These are phyloP conservation scores for Aelia acuminata DNA, from an alignment of 2,888 invertebrate species.

Conservation along the genomic window DNA sequence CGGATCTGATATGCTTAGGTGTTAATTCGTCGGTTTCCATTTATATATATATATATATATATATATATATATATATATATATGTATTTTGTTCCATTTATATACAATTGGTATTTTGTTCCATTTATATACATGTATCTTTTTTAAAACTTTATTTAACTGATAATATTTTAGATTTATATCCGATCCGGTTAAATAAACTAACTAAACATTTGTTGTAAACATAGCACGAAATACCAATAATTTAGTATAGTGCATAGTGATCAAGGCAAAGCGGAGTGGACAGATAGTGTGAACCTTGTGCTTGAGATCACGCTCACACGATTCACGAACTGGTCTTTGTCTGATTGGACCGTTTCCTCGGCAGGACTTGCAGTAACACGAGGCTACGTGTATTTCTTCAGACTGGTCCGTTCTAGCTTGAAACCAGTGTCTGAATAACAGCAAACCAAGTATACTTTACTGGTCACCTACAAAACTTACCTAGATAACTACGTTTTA, in stretches of 20 bases:
- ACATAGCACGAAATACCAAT: background rate
- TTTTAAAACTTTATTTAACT: no score
- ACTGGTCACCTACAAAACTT: background rate
- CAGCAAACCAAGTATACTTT: background rate
- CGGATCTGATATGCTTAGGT: no score
- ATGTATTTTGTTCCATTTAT: no score
- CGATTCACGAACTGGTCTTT: background rate
- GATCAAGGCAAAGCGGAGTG: no score
- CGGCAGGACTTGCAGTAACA: background rate
- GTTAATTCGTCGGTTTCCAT: no score
- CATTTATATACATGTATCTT: no score
- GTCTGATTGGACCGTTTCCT: background rate
- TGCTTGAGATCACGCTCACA: background rate
- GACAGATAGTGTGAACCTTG: background rate
- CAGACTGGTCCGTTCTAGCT: background rate
- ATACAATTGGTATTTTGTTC: no score
- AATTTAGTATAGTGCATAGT: background rate
- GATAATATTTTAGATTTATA: no score
- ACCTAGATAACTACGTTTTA: background rate
- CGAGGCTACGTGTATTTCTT: background rate
- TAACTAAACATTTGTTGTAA: background rate
- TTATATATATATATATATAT: no score
- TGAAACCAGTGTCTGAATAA: background rate
- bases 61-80: no score
- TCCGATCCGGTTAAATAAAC: no score